These are phyloP conservation scores for Lampris incognitus DNA, from an alignment of 2,113 vertebrate genomes.

Conservation along the genomic window DNA sequence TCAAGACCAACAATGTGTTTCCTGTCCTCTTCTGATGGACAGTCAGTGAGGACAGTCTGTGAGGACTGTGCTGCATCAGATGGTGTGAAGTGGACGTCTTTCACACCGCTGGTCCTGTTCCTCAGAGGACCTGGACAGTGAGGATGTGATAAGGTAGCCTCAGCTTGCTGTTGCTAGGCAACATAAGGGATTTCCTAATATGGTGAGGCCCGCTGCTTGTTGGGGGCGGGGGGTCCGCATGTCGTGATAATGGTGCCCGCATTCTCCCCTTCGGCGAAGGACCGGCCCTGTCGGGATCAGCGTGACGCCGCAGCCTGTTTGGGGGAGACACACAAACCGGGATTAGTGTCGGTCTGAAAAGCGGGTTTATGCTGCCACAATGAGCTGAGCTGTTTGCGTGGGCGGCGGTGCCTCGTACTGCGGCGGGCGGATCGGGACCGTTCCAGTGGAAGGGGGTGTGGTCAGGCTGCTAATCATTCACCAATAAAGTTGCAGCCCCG, in stretches of 20 bases:
- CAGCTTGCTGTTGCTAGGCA: slow-evolving; percentile 78
- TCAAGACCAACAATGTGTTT: too few relatives aligned
- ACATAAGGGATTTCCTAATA: slow-evolving; percentile 81
- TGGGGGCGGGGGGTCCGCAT: slow-evolving; percentile 67
- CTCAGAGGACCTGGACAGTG: slow-evolving; percentile 4
- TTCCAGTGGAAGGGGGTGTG: slow-evolving; percentile 28
- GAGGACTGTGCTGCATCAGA: too few relatives aligned
- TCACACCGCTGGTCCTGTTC: neutral
- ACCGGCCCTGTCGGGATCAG: slow-evolving; percentile 18
- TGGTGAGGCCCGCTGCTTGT: slow-evolving; percentile 67
- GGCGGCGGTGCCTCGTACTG: slow-evolving; percentile 54
- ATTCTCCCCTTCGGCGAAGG: slow-evolving; percentile 15
- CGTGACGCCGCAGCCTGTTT: neutral
- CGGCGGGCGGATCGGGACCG: slow-evolving; percentile 78
- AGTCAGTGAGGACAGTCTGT: too few relatives aligned
- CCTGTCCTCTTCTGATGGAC: too few relatives aligned
- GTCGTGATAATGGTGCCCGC: slow-evolving; percentile 48
- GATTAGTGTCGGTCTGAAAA: neutral
- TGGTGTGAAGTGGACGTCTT: too few relatives aligned
- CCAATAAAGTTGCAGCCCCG: slow-evolving; percentile 39
- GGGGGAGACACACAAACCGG: slow-evolving; percentile 1
- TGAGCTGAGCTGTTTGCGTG: neutral
- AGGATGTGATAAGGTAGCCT: slow-evolving; percentile 62
- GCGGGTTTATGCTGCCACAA: neutral
- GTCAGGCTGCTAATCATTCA: slow-evolving; percentile 47